These are phyloP conservation scores for Gandaritis pyraliata DNA, from an alignment of 2,888 invertebrate genomes.

Conservation along the genomic window DNA sequence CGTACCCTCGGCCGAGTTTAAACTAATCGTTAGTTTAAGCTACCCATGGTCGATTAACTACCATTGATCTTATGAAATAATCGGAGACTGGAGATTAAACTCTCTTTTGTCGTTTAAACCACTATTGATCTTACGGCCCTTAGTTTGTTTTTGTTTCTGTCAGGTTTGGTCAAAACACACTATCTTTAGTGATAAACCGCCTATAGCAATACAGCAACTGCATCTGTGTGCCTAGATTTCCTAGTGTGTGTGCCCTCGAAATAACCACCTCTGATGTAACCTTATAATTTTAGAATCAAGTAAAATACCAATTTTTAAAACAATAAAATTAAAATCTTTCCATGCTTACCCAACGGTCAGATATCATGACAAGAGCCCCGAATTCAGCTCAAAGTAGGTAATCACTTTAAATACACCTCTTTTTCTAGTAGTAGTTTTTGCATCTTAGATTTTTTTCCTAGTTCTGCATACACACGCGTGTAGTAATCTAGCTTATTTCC, in stretches of 20 bases:
- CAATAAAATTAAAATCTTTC: constrained; percentile 27
- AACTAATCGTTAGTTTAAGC: too few relatives aligned
- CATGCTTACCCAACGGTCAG: constrained; percentile 37
- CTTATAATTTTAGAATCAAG: not conserved
- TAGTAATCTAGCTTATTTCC: constrained; percentile 8
- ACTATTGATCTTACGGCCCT: too few relatives aligned
- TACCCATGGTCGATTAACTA: too few relatives aligned
- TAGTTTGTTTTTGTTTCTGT: not conserved
- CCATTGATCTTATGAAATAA: too few relatives aligned
- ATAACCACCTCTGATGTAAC: not conserved
- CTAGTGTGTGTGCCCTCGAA: too few relatives aligned
- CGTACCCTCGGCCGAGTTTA: too few relatives aligned
- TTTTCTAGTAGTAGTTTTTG: constrained; percentile 28
- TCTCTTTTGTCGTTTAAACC: too few relatives aligned
- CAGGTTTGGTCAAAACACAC: not conserved
- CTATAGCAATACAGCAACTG: not conserved
- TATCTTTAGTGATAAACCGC: not conserved
- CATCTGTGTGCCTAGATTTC: too few relatives aligned
- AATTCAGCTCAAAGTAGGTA: constrained; percentile 38
- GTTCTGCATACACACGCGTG: constrained; percentile 13
- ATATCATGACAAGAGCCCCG: constrained; percentile 37
- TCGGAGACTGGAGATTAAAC: too few relatives aligned
- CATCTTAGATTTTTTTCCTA: constrained; percentile 25
- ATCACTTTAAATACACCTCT: constrained; percentile 33
- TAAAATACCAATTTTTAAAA: constrained; percentile 7